Evolutionary conservation across 1,140 invertebrate genomes (phyloP).

Genomic region (Microplitis mediator): DNA sequence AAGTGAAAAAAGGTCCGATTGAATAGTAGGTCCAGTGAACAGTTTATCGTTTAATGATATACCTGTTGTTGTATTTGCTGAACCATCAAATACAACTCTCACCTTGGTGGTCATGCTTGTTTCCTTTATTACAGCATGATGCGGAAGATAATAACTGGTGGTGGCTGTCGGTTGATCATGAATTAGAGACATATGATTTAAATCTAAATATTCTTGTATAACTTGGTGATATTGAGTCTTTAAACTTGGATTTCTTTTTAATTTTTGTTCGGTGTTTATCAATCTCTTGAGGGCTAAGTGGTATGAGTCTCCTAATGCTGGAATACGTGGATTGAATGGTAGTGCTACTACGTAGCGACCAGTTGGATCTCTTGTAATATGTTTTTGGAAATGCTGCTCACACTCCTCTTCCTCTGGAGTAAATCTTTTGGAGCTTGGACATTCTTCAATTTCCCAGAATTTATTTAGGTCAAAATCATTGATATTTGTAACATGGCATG

Average conservation of each 20-base stretch:
- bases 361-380: neutral
- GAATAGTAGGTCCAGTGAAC: slow-evolving; percentile 2
- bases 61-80: neutral
- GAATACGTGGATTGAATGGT: neutral
- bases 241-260: neutral
- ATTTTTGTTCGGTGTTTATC: neutral
- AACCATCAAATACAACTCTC: slow-evolving; percentile 17
- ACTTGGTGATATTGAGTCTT: neutral
- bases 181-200: neutral
- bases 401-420: neutral
- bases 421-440: neutral
- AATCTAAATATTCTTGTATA: neutral
- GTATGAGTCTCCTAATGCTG: neutral
- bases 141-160: slow-evolving; percentile 4
- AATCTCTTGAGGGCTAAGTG: neutral
- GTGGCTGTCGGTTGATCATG: neutral
- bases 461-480: neutral
- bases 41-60: slow-evolving; percentile 21
- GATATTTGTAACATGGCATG: neutral
- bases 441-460: neutral
- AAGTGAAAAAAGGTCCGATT: slow-evolving; percentile 2
- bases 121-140: slow-evolving; percentile 20
- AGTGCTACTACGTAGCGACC: neutral
- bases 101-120: slow-evolving; percentile 26
- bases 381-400: neutral